Base-by-base conservation (phyloP, 2,888 invertebrate species). In the Petrophora chlorosata region DNA sequence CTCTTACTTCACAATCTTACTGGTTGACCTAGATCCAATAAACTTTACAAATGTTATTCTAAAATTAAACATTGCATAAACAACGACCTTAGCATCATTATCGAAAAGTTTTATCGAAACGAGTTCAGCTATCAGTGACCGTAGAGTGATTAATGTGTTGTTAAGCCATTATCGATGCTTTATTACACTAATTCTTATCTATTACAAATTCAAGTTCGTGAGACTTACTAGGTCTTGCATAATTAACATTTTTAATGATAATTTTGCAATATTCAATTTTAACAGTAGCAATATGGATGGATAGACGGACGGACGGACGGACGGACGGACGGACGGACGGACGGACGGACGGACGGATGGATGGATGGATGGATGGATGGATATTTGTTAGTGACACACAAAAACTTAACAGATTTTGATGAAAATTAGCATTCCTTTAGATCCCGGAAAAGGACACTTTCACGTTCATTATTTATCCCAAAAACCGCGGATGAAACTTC, bases 161-260 rank as follows among this genome's bases (percentile, higher is more conserved):
- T 63, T 61, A 67, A 67, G 15, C 32, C 56, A 51, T 65, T 65
- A 61, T 56, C 57, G 50, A 45, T 51, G 23, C 43, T 51, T 56
- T 56, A 50, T 60, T 57, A 59, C 53, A 53, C 46, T 53, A 23
- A 51, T 55, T 38, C 40, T 68, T 64, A 63, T 63, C 66, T 38
- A 49, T 61, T 17, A 50, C 63, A 58, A 53, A 63, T 59, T 60
- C 57, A 19, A 30, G 23, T 23, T 9, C 2, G 23, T 10, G n/a
- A n/a, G n/a, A n/a, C n/a, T n/a, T n/a, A 3, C 32, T 12, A 26
- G 8, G 2, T n/a, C 7, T 2, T 19, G 19, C 19, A n/a, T 13
- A 17, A 19, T n/a, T 14, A 16, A 9, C 16, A 5, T 4, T 23
- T 34, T 23, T 7, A 23, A 25, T 25, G 2, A 25, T 10, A 25